Conservation (phyloP, 2,797 vertebrate genomes). For the Coregonus sp. region DNA sequence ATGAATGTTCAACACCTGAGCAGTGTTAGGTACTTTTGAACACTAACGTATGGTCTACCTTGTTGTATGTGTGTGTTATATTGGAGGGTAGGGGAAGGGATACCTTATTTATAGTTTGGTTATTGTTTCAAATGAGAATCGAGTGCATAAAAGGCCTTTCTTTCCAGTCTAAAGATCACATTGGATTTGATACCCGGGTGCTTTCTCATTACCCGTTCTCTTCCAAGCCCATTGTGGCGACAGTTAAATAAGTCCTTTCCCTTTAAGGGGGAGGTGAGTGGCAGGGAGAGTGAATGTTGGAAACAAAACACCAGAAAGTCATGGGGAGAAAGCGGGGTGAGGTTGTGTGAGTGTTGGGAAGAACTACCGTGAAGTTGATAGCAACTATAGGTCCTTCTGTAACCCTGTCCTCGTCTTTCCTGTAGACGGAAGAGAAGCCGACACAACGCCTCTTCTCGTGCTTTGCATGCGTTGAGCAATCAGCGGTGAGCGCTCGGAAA, state of each 20-base stretch:
- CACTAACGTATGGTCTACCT: background rate
- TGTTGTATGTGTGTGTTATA: background rate
- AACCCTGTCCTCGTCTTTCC: background rate
- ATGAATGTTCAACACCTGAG: background rate
- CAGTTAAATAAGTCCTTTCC: slow-evolving; percentile 68
- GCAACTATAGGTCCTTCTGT: background rate
- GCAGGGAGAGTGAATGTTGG: slow-evolving; percentile 63
- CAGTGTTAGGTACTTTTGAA: background rate
- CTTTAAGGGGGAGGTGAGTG: slow-evolving; percentile 84
- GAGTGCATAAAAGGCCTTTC: background rate
- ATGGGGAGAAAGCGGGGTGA: slow-evolving; percentile 51
- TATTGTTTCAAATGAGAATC: background rate
- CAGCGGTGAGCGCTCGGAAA: slow-evolving; percentile 48
- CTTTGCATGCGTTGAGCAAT: slow-evolving; percentile 57
- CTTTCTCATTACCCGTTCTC: background rate
- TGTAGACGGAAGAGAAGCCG: background rate
- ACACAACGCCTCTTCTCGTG: slow-evolving; percentile 13
- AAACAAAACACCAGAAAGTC: slow-evolving; percentile 68
- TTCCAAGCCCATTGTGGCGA: slow-evolving; percentile 9
- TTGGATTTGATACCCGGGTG: background rate
- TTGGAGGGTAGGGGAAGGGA: background rate
- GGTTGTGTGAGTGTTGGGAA: slow-evolving; percentile 49
- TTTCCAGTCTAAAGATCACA: background rate
- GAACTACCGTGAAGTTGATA: slow-evolving; percentile 12
- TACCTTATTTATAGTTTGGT: no score